Base-by-base conservation (phyloP, 2,113 vertebrate genomes). In the Silurus meridionalis region DNA sequence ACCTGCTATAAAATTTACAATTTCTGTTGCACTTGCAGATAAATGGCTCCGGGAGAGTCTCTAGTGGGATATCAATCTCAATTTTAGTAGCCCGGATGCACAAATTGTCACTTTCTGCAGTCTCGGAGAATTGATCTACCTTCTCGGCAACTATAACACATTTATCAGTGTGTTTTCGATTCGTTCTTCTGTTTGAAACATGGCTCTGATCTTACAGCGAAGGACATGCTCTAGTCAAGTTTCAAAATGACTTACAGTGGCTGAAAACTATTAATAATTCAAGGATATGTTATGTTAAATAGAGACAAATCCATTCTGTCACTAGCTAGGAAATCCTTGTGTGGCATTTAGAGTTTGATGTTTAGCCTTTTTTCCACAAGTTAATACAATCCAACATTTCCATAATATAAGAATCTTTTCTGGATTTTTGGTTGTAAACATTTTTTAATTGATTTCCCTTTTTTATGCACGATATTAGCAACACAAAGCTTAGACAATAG, bases 101-200 rank as follows among this genome's bases (percentile, higher is more conserved):
- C 80, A 82, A 83, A 87, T 87, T 87, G 86, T 87, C 80, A 83
- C 86, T 77, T 87, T 83, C 50, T 67, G 25, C 72, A 87, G 86
- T 87, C 50, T 55, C 13, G 71, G 71, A 67, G 86, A 83, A 83
- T 87, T 78, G 86, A 66, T 77, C 86, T 83, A 46, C 25, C 58
- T 60, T 77, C 52, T 10, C 37, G 1, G 58, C 9, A 13, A 87
- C 80, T 67, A 80, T 67, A 83, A 66, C 23, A 37, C 86, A 87
- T 87, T 83, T 28, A 83, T 83, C 86, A 87, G 71, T 46, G 37
- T 53, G 72, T 72, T 10, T 63, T 63, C 28, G 25, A 14, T 77
- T 75, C 6, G 23, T 17, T 23, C 64, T 71, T 69, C 52, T 25
- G 50, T 48, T 13, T 25, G 79, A 60, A 72, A 28, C 79, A 82